phyloP scores from a whole-genome alignment of 2,113 vertebrate genomes.

The Anser cygnoides region DNA sequence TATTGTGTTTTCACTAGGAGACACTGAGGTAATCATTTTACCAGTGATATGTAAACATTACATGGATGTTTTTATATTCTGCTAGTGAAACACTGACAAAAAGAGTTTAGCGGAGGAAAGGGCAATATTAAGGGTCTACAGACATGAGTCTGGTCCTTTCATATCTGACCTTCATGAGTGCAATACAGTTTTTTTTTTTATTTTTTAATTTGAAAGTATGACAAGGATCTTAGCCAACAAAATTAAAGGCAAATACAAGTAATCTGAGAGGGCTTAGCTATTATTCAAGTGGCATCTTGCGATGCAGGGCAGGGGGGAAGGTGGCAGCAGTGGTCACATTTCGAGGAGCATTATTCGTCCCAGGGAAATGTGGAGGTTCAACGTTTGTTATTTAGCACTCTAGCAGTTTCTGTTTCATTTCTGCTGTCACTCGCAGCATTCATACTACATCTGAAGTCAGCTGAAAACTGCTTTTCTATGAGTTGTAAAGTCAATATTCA shows the following conservation, averaged over 20 bases:
- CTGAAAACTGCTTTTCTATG: neutral
- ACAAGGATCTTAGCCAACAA: neutral
- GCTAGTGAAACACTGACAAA: neutral
- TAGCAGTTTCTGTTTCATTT: neutral
- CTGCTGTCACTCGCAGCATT: neutral
- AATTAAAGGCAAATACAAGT: constrained; percentile 16
- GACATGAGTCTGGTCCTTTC: neutral
- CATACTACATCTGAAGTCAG: neutral
- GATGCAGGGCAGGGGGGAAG: neutral
- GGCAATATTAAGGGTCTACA: neutral
- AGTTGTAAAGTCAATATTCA: neutral
- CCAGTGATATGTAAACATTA: neutral
- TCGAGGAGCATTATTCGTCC: neutral
- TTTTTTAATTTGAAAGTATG: neutral
- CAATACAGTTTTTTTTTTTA: neutral
- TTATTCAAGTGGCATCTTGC: neutral
- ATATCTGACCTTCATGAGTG: neutral
- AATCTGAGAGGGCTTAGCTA: neutral
- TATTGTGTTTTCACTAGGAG: neutral
- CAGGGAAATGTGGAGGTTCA: neutral
- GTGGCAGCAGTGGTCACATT: neutral
- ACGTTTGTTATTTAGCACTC: neutral
- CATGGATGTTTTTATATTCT: neutral
- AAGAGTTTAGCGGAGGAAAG: neutral
- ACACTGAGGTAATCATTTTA: fast-evolving